A percentile compares a stretch with the other conserved stretches of the same genome.
Evolutionary conservation across 2,888 invertebrate genomes (phyloP).

Genomic region (Ctenicera cuprea): DNA sequence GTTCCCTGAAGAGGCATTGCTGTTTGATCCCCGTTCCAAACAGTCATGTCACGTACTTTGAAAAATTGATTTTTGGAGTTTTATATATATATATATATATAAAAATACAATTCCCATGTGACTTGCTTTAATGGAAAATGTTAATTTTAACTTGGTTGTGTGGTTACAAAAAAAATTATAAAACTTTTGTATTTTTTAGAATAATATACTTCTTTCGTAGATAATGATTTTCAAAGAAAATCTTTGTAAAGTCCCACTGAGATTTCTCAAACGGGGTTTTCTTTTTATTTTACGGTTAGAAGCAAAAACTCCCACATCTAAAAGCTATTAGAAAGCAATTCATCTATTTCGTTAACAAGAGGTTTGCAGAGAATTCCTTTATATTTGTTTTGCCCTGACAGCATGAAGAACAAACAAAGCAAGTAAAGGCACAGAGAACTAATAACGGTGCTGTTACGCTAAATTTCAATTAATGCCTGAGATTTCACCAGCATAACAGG

Average conservation of each 20-base stretch:
- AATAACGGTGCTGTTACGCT: conserved; percentile 16
- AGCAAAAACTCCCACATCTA: conserved; percentile 30
- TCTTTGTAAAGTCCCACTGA: neutral
- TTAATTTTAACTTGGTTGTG: no score
- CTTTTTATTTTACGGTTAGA: conserved; percentile 2
- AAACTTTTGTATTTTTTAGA: no score
- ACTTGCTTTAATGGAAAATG: no score
- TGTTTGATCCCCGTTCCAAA: no score
- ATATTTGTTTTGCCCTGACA: conserved; percentile 31
- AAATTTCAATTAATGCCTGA: conserved; percentile 24
- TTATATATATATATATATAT: no score
- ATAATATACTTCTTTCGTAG: no score
- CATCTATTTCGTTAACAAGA: conserved; percentile 35
- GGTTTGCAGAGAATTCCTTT: conserved; percentile 32
- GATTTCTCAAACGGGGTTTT: neutral
- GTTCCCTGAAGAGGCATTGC: no score
- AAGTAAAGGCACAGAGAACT: conserved; percentile 7
- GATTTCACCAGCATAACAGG: conserved; percentile 11
- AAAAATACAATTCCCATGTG: no score
- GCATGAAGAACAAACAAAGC: conserved; percentile 19
- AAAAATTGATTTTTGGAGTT: no score
- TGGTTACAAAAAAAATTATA: no score
- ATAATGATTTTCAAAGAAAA: no score
- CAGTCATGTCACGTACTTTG: no score
- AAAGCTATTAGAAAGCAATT: conserved; percentile 41